Evolutionary conservation across 2,888 invertebrate genomes (phyloP), one percentile per base, ranked within the genome.

Genomic region (Fragum sueziense): DNA sequence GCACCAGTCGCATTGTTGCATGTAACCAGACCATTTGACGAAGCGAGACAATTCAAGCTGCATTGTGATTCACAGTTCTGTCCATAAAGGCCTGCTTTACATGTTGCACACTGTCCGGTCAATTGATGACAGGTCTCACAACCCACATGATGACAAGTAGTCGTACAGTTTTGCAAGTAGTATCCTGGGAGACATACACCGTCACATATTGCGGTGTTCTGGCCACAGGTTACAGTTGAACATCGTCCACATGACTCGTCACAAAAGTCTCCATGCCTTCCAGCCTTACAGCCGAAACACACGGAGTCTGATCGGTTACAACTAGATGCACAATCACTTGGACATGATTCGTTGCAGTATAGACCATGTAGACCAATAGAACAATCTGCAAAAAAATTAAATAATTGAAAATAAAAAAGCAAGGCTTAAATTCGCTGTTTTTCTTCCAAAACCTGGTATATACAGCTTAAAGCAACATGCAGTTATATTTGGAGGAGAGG

Each of bases 281-380:
- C 84, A 0, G 71, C 29, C 9, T 54, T 29, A 29, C 84, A 84
- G 1, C 65, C 78, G 0, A 57, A 14, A 41, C 84, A 84, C 20
- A 31, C 47, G 6, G 74, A 74, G n/a, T 51, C 69, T 22, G 76
- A 71, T 11, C 84, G 70, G 14, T 69, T 41, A 52, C 84, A 84
- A 3, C 11, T 31, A 11, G 9, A 52, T 1, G 59, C 59, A 22
- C 70, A 70, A 22, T 14, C 3, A 34, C 0, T 25, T 2, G 54
- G n/a, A 37, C 70, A 70, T 9, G 20, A 34, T 7, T 51, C 31
- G 34, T 70, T 33, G 37, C 70, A 70, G 22, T 33, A 37, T 17
- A 70, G 54, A 33, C 70, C 70, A 11, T 54, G 37, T 6, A 34
- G 29, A 6, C 34, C 34, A n/a, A 14, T 11, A 14, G 22, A 27